Base-by-base conservation (phyloP, 2,888 invertebrate genomes). In the Pelosia muscerda region DNA sequence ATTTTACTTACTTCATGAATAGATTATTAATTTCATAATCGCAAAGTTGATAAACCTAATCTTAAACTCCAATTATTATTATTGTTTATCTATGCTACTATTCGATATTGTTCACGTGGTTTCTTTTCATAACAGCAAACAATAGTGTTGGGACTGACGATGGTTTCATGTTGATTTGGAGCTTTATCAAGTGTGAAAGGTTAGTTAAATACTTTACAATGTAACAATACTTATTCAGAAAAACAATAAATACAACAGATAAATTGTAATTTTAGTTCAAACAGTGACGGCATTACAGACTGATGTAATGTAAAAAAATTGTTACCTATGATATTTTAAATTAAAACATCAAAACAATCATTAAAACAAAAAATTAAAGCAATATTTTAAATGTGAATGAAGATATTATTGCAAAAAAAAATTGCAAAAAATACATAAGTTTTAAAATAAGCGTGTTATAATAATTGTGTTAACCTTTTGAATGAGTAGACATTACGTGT, bases 111-210 rank as follows among this genome's bases (percentile, higher is more conserved):
- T 26, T 25, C 26, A 42, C 26, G n/a, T 42, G 26, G 0, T 54
- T 54, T 19, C 34, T 23, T 23, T 54, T 15, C 56, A 28, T 57
- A 57, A 19, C 5, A 59, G 22, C 9, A 1, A 15, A 67, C n/a
- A 4, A 13, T n/a, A 55, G 55, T 63, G 63, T 63, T 55, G n/a
- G 11, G 19, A 19, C 9, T 6, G 55, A 62, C 49, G 38, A 77
- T 75, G 70, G 60, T 53, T 61, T 73, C 61, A 57, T 71, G 66
- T 69, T 73, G 63, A 73, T 63, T 59, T 72, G 70, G 61, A 63
- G 61, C 23, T 54, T 76, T 84, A 83, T 86, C 84, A 69, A 66
- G 73, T 78, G 83, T 84, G 75, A 84, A 84, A 86, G 86, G 86
- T 86, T 81, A 84, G 77, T 74, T 65, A 53, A 71, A 75, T 75